Percentiles rank a stretch among this genome's conserved stretches.
Evolutionary conservation across 2,888 invertebrate genomes (phyloP).

Genomic region (Auanema sp.): DNA sequence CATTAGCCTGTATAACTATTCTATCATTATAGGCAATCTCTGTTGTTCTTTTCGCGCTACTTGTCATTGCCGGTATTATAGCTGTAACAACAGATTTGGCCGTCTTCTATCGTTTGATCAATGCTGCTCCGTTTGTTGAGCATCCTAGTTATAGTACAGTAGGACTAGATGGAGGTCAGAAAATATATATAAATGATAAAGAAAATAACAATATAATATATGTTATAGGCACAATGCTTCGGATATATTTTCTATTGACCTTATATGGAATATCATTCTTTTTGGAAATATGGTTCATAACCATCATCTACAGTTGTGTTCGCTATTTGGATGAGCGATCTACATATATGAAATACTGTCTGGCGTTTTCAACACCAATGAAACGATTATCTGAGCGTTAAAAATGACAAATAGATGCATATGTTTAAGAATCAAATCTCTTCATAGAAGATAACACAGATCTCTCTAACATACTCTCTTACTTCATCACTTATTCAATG

Average conservation of each 20-base stretch:
- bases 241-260: constrained; percentile 52
- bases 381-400: constrained; percentile 54
- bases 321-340: constrained; percentile 59
- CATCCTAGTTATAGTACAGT: constrained; percentile 58
- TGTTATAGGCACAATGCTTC: constrained; percentile 43
- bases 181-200: neutral
- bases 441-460: neutral
- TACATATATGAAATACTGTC: constrained; percentile 62
- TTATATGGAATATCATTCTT: constrained; percentile 49
- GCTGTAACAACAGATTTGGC: constrained; percentile 57
- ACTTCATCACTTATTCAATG: too few species aligned
- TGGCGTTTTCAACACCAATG: constrained; percentile 63
- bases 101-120: constrained; percentile 60
- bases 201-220: constrained; percentile 16
- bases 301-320: constrained; percentile 59
- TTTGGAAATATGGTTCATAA: constrained; percentile 58
- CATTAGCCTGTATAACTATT: neutral
- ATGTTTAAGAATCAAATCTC: too few species aligned
- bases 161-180: constrained; percentile 43
- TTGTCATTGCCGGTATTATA: constrained; percentile 53
- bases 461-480: neutral
- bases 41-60: constrained; percentile 48
- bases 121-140: constrained; percentile 60
- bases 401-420: too few species aligned
- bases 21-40: constrained; percentile 45